phyloP scores from a whole-genome alignment of 92 coral and sea anemone species.

The Palythoa grandiflora region DNA sequence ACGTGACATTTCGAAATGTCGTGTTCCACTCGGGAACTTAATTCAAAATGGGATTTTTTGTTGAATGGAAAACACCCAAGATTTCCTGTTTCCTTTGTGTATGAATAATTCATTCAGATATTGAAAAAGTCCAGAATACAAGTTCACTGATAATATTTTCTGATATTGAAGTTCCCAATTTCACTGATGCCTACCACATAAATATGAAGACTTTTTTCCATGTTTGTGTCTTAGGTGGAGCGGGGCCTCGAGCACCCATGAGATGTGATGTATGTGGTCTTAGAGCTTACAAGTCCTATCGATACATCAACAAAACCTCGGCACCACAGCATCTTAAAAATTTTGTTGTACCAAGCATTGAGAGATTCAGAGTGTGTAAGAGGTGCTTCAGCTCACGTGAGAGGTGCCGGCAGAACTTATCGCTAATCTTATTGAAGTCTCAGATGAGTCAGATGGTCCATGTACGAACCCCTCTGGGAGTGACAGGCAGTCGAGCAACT shows the following conservation, averaged over 20 bases:
- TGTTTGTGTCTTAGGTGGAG: neutral
- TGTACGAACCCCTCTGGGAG: slow-evolving; percentile 93
- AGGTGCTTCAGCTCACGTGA: slow-evolving; percentile 94
- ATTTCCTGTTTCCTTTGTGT: too few relatives aligned
- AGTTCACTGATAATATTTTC: too few relatives aligned
- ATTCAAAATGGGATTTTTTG: too few relatives aligned
- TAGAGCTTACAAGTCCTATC: slow-evolving; percentile 91
- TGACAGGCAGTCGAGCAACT: slow-evolving; percentile 82
- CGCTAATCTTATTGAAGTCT: slow-evolving; percentile 83
- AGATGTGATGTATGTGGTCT: slow-evolving; percentile 97
- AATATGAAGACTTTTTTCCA: too few relatives aligned
- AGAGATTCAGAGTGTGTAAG: slow-evolving; percentile 91
- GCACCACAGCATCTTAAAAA: slow-evolving; percentile 88
- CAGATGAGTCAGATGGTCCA: slow-evolving; percentile 85
- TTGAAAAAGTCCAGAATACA: too few relatives aligned
- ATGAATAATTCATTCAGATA: too few relatives aligned
- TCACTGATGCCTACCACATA: too few relatives aligned
- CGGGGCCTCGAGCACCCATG: slow-evolving; percentile 59
- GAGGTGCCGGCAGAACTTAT: slow-evolving; percentile 91
- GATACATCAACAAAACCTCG: slow-evolving; percentile 82
- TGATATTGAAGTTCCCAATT: too few relatives aligned
- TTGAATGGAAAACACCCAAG: too few relatives aligned
- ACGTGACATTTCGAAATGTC: too few relatives aligned
- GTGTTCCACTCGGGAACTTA: too few relatives aligned
- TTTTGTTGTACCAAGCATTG: slow-evolving; percentile 82